Base-by-base conservation (phyloP, 2,797 vertebrate genomes). In the Australoheros facetus region DNA sequence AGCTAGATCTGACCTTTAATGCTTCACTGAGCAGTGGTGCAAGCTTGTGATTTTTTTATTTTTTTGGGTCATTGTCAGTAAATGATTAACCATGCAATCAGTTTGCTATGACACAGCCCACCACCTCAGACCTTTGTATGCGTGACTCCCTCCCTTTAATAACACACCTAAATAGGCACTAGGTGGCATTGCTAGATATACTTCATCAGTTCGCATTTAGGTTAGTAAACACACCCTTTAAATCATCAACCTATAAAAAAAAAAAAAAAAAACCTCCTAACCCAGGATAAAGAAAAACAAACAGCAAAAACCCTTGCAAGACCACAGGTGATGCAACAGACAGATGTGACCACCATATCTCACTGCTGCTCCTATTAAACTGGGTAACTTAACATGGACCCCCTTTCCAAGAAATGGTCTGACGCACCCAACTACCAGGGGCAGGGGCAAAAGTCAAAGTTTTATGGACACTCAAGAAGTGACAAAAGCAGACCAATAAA, bases 371-470 rank as follows among this genome's bases (percentile, higher is more conserved):
- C 48, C 19, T 37, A 54, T 66, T 82, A 62, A 73, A 79, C 77
- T 57, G n/a, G n/a, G 72, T 84, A 75, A 83, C 74, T 84, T 64
- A 73, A 85, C 85, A 84, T 75, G 64, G 54, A 54, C 23, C 73
- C 73, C 83, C 85, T 91, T 92, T 90, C 88, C 81, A 26, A 53
- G 37, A 39, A 51, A 48, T 39, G 60, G 30, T 23, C 64, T 30
- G 73, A 71, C 84, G 59, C 86, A 88, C 85, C 92, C 82, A 88
- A 37, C 42, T 72, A 87, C 73, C 60, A 83, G 48, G 23, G n/a
- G 3, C 4, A 53, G 28, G 26, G 59, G 75, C 45, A 58, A 85
- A 82, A 78, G 79, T 26, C 56, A 56, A 88, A 66, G 26, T 76
- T 86, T 81, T 42, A 60, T 30, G n/a, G 81, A 56, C 30, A 70